Percentiles rank a stretch among this genome's conserved stretches.
Conservation (phyloP, 2,888 invertebrate species). For the Sinhomidia bicolor region DNA sequence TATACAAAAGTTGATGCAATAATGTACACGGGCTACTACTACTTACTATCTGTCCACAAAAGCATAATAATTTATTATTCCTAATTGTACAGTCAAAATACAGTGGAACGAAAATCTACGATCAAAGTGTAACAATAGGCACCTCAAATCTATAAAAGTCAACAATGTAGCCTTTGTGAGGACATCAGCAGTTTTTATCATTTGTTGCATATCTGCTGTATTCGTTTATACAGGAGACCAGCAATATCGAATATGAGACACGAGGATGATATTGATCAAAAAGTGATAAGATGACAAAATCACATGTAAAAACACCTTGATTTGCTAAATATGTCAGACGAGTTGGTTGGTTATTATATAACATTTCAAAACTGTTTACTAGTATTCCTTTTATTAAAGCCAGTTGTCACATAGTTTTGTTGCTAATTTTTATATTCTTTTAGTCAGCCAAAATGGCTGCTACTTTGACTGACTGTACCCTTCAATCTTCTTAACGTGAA, state of each 20-base stretch:
- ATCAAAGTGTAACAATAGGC: constrained; percentile 20
- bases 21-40: background rate
- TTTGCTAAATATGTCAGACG: constrained; percentile 63
- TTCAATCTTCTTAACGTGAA: background rate
- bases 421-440: background rate
- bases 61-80: background rate
- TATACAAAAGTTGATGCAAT: background rate
- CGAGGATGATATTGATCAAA: constrained; percentile 61
- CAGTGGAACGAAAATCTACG: constrained; percentile 2
- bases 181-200: constrained; percentile 49
- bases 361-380: constrained; percentile 57
- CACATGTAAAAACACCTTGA: constrained; percentile 50
- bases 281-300: constrained; percentile 57
- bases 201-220: too few relatives aligned
- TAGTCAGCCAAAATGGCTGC: background rate
- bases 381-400: constrained; percentile 17
- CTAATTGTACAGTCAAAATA: background rate
- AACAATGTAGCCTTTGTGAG: constrained; percentile 35
- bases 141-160: constrained; percentile 42
- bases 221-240: background rate
- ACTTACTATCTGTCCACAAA: constrained; percentile 4
- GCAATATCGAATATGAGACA: constrained; percentile 44
- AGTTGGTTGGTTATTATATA: background rate
- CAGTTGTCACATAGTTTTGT: constrained; percentile 38
- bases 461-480: background rate